These are phyloP conservation scores for Chloromyia formosa DNA, from an alignment of 2,888 invertebrate species.

Conservation along the genomic window DNA sequence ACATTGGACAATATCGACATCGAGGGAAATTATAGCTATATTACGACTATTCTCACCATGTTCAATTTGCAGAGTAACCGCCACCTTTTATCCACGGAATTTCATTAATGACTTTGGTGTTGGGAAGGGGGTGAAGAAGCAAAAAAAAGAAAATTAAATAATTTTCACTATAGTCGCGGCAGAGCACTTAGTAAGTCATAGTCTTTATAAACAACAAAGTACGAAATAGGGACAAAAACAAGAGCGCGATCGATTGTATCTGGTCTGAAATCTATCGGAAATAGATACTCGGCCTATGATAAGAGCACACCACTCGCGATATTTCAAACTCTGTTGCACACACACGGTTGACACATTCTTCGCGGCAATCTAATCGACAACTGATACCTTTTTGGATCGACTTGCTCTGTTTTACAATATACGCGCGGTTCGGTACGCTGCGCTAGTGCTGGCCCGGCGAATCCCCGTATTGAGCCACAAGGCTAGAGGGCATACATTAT, in stretches of 20 bases:
- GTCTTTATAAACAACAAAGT: no score
- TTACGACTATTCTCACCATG: constrained; percentile 30
- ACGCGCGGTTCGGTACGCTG: not conserved
- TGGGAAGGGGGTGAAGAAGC: no score
- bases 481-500: constrained; percentile 34
- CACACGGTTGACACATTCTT: constrained; percentile 29
- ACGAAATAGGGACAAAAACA: not conserved
- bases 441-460: not conserved
- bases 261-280: not conserved
- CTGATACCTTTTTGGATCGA: constrained; percentile 25
- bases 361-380: constrained; percentile 1
- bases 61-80: constrained; percentile 21
- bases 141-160: constrained; percentile 14
- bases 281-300: constrained; percentile 9
- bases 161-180: constrained; percentile 1
- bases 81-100: not conserved
- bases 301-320: constrained; percentile 4
- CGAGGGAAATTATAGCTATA: constrained; percentile 34
- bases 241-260: not conserved
- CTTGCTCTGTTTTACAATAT: not conserved
- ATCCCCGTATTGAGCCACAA: constrained; percentile 9
- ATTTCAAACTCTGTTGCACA: not conserved
- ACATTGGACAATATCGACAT: not conserved
- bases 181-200: not conserved
- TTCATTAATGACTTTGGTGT: not conserved